phyloP scores from a whole-genome alignment of 2,888 invertebrate genomes.

The Epistrophella euchroma region DNA sequence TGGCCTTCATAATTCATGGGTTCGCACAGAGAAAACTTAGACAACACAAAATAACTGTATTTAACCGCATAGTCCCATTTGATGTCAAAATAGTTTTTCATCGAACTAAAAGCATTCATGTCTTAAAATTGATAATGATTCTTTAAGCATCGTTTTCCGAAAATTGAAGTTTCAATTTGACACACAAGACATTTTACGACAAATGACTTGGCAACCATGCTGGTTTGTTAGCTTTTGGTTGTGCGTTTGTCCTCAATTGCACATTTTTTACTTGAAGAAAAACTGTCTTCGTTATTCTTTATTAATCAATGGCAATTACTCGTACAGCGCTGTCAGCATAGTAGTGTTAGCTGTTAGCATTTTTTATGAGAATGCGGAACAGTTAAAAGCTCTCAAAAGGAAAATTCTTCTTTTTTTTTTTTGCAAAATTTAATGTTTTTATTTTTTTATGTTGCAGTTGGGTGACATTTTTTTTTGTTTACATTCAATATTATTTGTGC shows the following conservation, averaged over 20 bases:
- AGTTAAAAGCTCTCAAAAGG: conserved; percentile 31
- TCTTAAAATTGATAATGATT: neutral
- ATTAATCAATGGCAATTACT: conserved; percentile 56
- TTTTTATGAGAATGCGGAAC: conserved; percentile 66
- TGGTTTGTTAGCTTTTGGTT: conserved; percentile 2
- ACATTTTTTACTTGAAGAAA: conserved; percentile 5
- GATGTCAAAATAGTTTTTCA: no score
- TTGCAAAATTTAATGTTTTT: conserved; percentile 37
- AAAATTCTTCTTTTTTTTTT: conserved; percentile 9
- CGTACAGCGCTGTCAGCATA: conserved; percentile 23
- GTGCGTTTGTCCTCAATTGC: conserved; percentile 55
- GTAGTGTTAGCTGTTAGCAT: conserved; percentile 9
- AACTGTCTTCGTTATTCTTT: conserved; percentile 50
- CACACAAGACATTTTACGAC: neutral
- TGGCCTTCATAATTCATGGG: no score
- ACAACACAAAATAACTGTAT: no score
- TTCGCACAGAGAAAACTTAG: no score
- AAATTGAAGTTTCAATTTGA: neutral
- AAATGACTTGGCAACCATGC: conserved; percentile 6
- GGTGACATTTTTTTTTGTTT: conserved; percentile 23
- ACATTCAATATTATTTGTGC: conserved; percentile 1
- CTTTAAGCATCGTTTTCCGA: neutral
- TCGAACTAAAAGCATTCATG: no score
- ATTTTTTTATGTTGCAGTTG: conserved; percentile 9
- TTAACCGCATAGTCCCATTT: no score